phyloP scores from a whole-genome alignment of 1,140 invertebrate genomes.

The Drosophila murphyi region DNA sequence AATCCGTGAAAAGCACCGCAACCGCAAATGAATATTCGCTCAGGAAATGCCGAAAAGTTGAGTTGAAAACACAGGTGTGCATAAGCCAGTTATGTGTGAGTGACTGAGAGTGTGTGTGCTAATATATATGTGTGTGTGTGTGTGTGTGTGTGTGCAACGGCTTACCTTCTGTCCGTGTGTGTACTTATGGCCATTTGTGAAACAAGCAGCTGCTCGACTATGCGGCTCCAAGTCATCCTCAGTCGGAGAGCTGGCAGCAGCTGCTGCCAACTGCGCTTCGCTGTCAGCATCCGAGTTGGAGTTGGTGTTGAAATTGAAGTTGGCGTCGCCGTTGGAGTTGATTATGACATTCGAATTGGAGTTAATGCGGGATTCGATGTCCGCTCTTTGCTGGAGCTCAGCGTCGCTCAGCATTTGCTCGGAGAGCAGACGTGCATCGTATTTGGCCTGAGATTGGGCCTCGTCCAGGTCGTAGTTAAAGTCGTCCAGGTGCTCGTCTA shows the following conservation, averaged over 20 bases:
- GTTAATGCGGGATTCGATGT: conserved; percentile 32
- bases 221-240: conserved; percentile 78
- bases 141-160: neutral
- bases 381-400: conserved; percentile 57
- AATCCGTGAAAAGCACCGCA: conserved; percentile 10
- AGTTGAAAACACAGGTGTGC: conserved; percentile 18
- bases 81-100: neutral
- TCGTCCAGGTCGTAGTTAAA: conserved; percentile 81
- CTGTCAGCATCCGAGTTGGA: conserved; percentile 18
- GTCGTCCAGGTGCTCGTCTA: conserved; percentile 75
- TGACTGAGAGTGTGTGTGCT: no score
- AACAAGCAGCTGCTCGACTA: conserved; percentile 77
- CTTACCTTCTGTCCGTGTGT: conserved; percentile 83
- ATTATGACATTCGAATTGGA: conserved; percentile 18
- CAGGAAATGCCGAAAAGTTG: neutral
- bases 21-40: conserved; percentile 40
- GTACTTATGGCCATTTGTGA: conserved; percentile 77
- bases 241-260: conserved; percentile 30
- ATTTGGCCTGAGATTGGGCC: conserved; percentile 82
- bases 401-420: conserved; percentile 78
- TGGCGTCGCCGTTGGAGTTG: conserved; percentile 20
- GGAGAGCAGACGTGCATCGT: conserved; percentile 80
- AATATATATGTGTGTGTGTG: neutral
- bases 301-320: conserved; percentile 19
- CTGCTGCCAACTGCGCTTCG: conserved; percentile 18